Evolutionary conservation across 92 coral and sea anemone species (phyloP), one percentile per base, ranked within the genome.

Genomic region (Zoanthus sociatus): DNA sequence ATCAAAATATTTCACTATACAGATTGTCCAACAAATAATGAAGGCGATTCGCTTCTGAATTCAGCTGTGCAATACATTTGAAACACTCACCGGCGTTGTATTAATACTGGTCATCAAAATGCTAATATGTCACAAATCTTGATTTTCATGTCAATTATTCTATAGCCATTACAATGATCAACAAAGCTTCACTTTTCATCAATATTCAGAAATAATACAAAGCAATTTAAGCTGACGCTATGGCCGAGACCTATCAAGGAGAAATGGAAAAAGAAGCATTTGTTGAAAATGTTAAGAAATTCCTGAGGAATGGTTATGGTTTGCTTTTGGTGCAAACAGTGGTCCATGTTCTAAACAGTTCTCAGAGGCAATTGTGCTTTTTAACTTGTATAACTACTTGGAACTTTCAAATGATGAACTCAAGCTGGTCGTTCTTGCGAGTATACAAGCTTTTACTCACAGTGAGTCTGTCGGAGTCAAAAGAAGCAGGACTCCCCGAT

Each of bases 361-460:
- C 79, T 84, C 88, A 8, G 83, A 90, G 69, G 89, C 64, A 30
- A 83, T 55, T 31, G 63, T 91, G 15, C 46, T 82, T 9, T 83
- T 88, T 50, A 91, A 91, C 89, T 73, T 91, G 51, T 73, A 87
- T 84, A 84, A 92, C 90, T 83, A 76, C 82, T 64, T 87, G 86
- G 93, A 92, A 78, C 72, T 86, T 74, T 72, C 87, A 46, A 87
- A 61, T 26, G 70, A 68, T 44, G 91, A 92, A 83, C 93, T 92
- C 50, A 93, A 92, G 77, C 90, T 92, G 26, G 91, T 87, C 17
- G 55, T 92, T 71, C 77, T 92, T 63, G 83, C 91, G 12, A 92
- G 73, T 86, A 78, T 92, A 33, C 95, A 92, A 69, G 95, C 90
- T 67, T 90, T 69, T 69, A 92, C 87, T 63, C 72, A 84, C 67